phyloP scores from a whole-genome alignment of 2,113 vertebrate genomes.

The Mastomys coucha region DNA sequence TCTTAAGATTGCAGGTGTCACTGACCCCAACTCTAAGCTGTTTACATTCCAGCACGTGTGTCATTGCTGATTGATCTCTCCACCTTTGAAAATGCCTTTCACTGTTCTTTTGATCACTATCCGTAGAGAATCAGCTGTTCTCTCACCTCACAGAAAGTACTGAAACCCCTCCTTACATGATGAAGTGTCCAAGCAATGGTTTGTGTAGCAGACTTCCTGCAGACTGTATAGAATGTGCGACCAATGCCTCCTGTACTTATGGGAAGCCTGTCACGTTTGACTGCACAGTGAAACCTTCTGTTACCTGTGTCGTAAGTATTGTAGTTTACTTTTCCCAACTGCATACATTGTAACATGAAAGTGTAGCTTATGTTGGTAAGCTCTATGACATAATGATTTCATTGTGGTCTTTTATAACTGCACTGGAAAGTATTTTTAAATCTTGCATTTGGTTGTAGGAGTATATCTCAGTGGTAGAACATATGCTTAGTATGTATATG shows the following conservation, averaged over 20 bases:
- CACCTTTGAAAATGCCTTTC: background rate
- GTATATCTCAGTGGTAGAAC: background rate
- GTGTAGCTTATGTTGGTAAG: background rate
- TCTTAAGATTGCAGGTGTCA: background rate
- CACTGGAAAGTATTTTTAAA: background rate
- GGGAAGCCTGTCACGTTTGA: slow-evolving; percentile 90
- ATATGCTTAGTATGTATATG: too few species aligned
- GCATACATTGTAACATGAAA: background rate
- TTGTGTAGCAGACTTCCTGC: slow-evolving; percentile 92
- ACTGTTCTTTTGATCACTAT: slow-evolving; percentile 5
- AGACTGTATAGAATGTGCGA: slow-evolving; percentile 92
- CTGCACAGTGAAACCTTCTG: slow-evolving; percentile 90
- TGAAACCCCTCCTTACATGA: slow-evolving; percentile 83
- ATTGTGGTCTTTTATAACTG: background rate
- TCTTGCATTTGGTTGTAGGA: background rate
- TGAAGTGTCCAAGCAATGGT: slow-evolving; percentile 94
- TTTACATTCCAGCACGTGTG: background rate
- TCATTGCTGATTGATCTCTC: background rate
- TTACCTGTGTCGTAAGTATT: slow-evolving; percentile 95
- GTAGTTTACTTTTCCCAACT: background rate
- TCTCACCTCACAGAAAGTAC: slow-evolving; percentile 84
- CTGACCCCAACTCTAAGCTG: background rate
- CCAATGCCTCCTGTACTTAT: slow-evolving; percentile 94
- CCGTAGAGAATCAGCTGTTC: slow-evolving; percentile 29
- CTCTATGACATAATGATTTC: background rate